These are phyloP conservation scores for Cynopterus brachyotis DNA, from an alignment of 2,113 vertebrate species.

Conservation along the genomic window DNA sequence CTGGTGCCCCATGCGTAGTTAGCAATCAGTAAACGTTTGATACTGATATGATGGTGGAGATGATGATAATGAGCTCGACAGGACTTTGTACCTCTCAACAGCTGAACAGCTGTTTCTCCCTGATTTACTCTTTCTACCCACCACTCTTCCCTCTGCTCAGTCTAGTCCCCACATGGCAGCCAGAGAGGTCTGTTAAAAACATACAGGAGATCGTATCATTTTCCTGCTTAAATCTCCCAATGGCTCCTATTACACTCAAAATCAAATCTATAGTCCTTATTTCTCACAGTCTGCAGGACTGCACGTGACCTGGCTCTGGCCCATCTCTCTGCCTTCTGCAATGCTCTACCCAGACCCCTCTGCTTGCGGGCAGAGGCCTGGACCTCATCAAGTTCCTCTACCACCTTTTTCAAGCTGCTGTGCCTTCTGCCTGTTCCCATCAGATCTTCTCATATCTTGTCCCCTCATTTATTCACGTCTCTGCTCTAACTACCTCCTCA, in stretches of 20 bases:
- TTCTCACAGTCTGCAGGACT: not conserved
- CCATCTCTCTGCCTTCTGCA: not conserved
- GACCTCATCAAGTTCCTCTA: too few relatives aligned
- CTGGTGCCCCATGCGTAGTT: not conserved
- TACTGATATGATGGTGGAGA: not conserved
- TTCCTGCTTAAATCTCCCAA: not conserved
- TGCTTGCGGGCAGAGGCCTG: not conserved
- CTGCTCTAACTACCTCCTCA: not conserved
- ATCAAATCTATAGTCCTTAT: not conserved
- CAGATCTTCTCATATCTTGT: not conserved
- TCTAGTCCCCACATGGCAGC: not conserved
- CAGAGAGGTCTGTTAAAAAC: not conserved
- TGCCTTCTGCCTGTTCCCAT: not conserved
- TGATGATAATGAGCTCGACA: not conserved
- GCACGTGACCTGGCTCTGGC: not conserved
- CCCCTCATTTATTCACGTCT: not conserved
- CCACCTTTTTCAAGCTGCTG: too few relatives aligned
- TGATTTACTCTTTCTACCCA: not conserved
- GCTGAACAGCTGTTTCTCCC: too few relatives aligned
- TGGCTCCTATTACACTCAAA: not conserved
- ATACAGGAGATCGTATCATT: not conserved
- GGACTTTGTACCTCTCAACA: not conserved
- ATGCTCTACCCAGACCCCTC: not conserved
- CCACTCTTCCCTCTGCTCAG: not conserved
- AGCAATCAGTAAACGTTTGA: fast-evolving